Conservation (phyloP, 1,140 invertebrate genomes). For the Triops longicaudatus region DNA sequence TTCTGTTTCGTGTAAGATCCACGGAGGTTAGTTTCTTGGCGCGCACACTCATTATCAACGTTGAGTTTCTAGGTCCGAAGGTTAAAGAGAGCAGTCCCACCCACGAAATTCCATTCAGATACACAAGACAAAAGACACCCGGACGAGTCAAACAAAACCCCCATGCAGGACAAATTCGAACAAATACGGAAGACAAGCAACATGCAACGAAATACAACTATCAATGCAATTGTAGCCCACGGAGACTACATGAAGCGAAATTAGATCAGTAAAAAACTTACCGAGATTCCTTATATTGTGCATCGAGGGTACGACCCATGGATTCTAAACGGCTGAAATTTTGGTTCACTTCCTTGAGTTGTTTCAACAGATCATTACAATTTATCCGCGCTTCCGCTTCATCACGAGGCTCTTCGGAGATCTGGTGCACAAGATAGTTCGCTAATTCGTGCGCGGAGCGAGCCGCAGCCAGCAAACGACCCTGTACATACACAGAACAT, state of each 20-base stretch:
- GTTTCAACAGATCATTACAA: neutral
- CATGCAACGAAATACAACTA: neutral
- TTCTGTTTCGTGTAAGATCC: neutral
- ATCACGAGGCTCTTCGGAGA: neutral
- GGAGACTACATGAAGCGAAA: neutral
- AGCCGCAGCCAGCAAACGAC: conserved; percentile 19
- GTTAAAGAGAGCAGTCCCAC: neutral
- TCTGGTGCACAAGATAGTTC: conserved; percentile 15
- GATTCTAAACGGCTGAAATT: neutral
- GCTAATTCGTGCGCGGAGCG: conserved; percentile 24
- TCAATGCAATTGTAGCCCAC: neutral
- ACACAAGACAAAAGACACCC: neutral
- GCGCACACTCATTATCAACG: neutral
- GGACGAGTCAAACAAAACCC: neutral
- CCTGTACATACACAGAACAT: neutral
- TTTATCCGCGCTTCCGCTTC: conserved; percentile 4
- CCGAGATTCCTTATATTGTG: neutral
- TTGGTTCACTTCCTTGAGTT: neutral
- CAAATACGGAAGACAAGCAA: neutral
- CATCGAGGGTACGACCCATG: neutral
- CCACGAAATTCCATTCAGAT: neutral
- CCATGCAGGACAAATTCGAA: neutral
- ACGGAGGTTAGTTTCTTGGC: neutral
- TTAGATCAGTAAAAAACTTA: neutral
- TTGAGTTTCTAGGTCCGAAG: neutral